These are phyloP conservation scores for Caenorhabditis virilis DNA, from an alignment of 2,888 invertebrate species.

Conservation along the genomic window DNA sequence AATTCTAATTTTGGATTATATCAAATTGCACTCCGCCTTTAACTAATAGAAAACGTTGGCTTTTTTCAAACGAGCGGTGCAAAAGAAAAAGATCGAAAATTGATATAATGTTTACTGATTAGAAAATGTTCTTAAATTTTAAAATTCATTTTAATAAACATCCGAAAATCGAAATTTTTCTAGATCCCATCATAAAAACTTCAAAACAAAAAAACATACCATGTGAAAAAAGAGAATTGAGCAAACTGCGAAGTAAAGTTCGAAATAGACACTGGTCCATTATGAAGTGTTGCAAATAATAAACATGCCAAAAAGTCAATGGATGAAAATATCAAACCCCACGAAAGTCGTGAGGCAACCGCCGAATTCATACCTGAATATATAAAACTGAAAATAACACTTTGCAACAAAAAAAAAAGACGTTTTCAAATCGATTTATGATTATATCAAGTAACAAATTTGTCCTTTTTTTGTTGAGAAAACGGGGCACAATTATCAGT, in stretches of 20 bases:
- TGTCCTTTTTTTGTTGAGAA: too few relatives aligned
- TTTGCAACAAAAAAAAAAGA: background rate
- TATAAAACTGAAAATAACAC: constrained; percentile 1
- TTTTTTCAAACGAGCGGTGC: background rate
- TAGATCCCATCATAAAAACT: too few relatives aligned
- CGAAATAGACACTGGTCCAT: constrained; percentile 39
- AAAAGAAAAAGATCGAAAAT: background rate
- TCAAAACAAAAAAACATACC: too few relatives aligned
- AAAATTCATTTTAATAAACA: too few relatives aligned
- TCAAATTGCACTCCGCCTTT: too few relatives aligned
- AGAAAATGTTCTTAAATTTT: too few relatives aligned
- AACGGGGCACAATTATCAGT: background rate
- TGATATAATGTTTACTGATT: too few relatives aligned
- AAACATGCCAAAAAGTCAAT: constrained; percentile 43
- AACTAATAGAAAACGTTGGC: background rate
- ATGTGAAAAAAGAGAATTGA: constrained; percentile 48
- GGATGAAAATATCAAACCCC: constrained; percentile 41
- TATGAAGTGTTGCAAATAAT: constrained; percentile 48
- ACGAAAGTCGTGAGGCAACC: constrained; percentile 32
- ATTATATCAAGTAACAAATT: background rate
- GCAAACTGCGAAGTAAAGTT: constrained; percentile 55
- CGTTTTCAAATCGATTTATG: background rate
- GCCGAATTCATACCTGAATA: constrained; percentile 27
- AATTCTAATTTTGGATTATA: too few relatives aligned
- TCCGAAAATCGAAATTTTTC: too few relatives aligned